A percentile compares a stretch with the other conserved stretches of the same genome.
phyloP scores from a whole-genome alignment of 2,113 vertebrate species.

The Parus major region DNA sequence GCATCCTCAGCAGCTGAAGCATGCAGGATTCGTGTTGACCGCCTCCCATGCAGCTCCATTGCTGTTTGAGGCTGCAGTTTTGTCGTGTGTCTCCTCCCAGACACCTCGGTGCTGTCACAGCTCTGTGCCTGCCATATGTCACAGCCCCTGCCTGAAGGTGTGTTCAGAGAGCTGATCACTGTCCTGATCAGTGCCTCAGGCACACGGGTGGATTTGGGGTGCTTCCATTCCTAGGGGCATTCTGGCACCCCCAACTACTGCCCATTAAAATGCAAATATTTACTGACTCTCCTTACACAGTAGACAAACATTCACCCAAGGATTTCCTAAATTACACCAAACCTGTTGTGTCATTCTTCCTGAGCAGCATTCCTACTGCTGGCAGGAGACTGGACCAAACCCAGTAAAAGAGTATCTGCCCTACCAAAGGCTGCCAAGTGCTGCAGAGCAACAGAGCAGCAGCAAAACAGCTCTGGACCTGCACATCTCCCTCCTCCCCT shows the following conservation, averaged over 20 bases:
- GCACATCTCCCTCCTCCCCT: neutral
- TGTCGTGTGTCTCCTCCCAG: neutral
- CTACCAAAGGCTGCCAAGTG: neutral
- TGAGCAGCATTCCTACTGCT: neutral
- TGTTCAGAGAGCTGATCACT: neutral
- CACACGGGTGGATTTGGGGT: neutral
- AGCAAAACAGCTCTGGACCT: neutral
- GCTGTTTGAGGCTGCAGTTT: neutral
- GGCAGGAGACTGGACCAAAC: neutral
- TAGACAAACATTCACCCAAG: neutral
- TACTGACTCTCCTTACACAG: neutral
- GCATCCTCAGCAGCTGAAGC: neutral
- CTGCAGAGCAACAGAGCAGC: neutral
- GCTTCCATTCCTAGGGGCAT: neutral
- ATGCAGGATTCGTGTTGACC: rapidly evolving
- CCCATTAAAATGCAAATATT: neutral
- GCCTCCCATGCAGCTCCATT: rapidly evolving
- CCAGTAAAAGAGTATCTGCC: neutral
- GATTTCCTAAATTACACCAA: neutral
- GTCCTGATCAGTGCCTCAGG: neutral
- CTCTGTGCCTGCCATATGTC: neutral
- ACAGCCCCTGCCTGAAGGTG: neutral
- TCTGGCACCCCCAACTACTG: neutral
- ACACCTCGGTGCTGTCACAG: neutral
- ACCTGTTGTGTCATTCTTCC: neutral